A percentile compares a stretch with the other conserved stretches of the same genome.
Evolutionary conservation across 2,797 vertebrate species (phyloP).

Genomic region (Pelobates cultripes): DNA sequence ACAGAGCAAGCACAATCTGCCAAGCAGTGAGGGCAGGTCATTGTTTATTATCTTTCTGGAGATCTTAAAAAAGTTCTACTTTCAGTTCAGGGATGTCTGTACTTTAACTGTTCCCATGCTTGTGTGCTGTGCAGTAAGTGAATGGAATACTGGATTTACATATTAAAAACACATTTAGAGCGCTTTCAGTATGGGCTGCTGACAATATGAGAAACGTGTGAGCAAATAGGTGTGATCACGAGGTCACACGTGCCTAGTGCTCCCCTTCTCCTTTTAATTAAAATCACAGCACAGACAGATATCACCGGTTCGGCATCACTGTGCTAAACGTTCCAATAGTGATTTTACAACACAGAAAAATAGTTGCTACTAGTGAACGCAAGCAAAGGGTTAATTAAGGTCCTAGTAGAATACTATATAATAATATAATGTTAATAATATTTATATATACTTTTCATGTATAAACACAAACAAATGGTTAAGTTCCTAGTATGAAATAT

Average conservation of each 20-base stretch:
- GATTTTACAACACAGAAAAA: no score
- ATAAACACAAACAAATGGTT: no score
- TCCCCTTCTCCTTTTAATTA: no score
- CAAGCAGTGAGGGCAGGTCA: not conserved
- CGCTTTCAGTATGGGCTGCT: not conserved
- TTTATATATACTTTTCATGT: no score
- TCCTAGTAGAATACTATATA: no score
- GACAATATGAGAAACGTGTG: not conserved
- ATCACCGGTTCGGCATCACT: no score
- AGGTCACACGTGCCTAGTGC: not conserved
- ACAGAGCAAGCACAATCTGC: not conserved
- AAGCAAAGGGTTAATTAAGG: no score
- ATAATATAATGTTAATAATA: no score
- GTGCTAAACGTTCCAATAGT: no score
- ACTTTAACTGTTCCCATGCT: not conserved
- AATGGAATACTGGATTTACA: not conserved
- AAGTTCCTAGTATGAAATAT: no score
- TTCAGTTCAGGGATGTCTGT: not conserved
- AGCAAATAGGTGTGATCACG: not conserved
- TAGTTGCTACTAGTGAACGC: no score
- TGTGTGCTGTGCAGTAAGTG: not conserved
- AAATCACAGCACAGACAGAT: no score
- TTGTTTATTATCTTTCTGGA: not conserved
- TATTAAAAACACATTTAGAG: slow-evolving; percentile 7
- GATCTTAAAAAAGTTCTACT: not conserved